Evolutionary conservation across 2,113 vertebrate genomes (phyloP), one percentile per base, ranked within the genome.

Genomic region (Nymphicus hollandicus): DNA sequence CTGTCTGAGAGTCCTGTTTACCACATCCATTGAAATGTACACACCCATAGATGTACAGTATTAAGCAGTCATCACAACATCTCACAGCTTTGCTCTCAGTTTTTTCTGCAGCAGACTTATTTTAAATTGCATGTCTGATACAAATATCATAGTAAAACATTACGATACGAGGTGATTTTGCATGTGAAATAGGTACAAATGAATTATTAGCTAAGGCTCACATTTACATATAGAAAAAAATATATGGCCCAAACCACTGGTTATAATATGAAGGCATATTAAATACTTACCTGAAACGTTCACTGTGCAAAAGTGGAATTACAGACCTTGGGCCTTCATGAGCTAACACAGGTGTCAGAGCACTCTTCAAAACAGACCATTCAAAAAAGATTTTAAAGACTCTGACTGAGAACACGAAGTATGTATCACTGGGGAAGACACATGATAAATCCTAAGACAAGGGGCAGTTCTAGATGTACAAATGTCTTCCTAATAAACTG

Each of bases 291-390:
- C 89, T 93, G 77, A 43, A 82, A 46, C 1, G 9, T 58, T 77
- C 61, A 63, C 29, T 76, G 55, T 60, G 23, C 28, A 58, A 53
- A 88, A 76, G 66, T 8, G 43, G 39, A 95, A 94, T 95, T 96
- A 95, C 56, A 96, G 89, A 97, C 94, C 88, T 89, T 72, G 73
- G 50, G 43, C 31, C 88, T 87, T 77, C 47, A 27, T 61, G 86
- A 77, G 76, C 49, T 89, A 74, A 93, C 66, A 49, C 55, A 61
- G 65, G 31, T 76, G 52, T 64, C 25, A 81, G 83, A 94, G 82
- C 77, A 93, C 86, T 96, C 92, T 94, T 90, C 91, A 95, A 86
- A 81, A 97, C 88, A 96, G 92, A 96, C 25, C 65, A 83, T 96
- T 96, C 89, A 79, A 69, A 89, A 81, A 58, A 61, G 60, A 11